These are phyloP conservation scores for Boloria selene DNA, from an alignment of 2,888 invertebrate genomes.

Conservation along the genomic window DNA sequence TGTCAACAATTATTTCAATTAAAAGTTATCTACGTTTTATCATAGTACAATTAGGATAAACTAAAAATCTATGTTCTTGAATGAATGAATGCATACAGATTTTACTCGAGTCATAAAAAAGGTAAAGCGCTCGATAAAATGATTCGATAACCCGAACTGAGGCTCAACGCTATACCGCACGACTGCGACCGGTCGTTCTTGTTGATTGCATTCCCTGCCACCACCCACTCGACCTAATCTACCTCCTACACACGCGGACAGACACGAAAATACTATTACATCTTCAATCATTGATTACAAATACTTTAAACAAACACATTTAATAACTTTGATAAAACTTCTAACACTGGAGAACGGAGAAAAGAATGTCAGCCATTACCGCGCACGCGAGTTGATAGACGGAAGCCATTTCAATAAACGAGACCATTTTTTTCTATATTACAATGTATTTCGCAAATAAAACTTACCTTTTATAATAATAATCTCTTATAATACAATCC, in stretches of 20 bases:
- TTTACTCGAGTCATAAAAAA: constrained; percentile 17
- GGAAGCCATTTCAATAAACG: constrained; percentile 77
- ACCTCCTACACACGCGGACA: constrained; percentile 60
- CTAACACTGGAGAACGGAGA: constrained; percentile 56
- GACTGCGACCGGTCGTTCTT: constrained; percentile 52
- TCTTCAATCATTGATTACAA: constrained; percentile 32
- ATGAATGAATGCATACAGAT: background rate
- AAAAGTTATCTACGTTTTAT: constrained; percentile 1
- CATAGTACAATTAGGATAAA: background rate
- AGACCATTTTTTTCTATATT: constrained; percentile 57
- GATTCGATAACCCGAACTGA: constrained; percentile 41
- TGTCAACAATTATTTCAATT: constrained; percentile 10
- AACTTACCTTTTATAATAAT: constrained; percentile 64
- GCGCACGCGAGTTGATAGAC: constrained; percentile 80
- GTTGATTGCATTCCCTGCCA: constrained; percentile 58
- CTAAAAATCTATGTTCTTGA: background rate
- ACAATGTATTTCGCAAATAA: constrained; percentile 42
- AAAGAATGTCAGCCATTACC: constrained; percentile 79
- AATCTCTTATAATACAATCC: constrained; percentile 72
- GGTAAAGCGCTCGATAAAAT: constrained; percentile 40
- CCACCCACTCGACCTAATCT: constrained; percentile 60
- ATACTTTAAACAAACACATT: constrained; percentile 23
- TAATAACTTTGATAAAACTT: constrained; percentile 37
- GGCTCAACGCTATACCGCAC: constrained; percentile 40
- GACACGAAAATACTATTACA: constrained; percentile 47